Evolutionary conservation across 2,888 invertebrate species (phyloP).

Genomic region (Paralinhomoeus sp.): DNA sequence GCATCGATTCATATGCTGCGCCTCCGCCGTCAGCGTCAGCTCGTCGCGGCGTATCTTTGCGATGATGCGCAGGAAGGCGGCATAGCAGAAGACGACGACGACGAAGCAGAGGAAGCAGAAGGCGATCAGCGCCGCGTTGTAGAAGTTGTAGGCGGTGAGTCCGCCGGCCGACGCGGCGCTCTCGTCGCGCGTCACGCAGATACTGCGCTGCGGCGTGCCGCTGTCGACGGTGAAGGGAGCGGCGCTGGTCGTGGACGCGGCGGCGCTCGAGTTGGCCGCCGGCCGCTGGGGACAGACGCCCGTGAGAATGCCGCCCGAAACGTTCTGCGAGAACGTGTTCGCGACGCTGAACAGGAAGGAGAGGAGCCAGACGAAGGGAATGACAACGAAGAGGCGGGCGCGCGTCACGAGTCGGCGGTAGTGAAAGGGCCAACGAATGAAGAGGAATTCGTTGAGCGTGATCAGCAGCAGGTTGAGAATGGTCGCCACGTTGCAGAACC

Average conservation of each 20-base stretch:
- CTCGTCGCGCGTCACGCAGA: neutral
- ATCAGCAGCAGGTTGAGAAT: constrained; percentile 16
- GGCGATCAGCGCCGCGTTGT: constrained; percentile 4
- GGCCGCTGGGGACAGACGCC: neutral
- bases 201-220: too few species aligned
- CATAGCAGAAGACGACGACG: constrained; percentile 12
- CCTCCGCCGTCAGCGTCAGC: too few species aligned
- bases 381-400: constrained; percentile 3
- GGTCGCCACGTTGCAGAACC: constrained; percentile 12
- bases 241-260: neutral
- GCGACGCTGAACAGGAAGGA: constrained; percentile 2
- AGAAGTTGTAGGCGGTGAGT: neutral
- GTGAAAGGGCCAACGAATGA: constrained; percentile 13
- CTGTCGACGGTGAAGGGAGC: too few species aligned
- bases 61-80: constrained; percentile 9
- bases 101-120: constrained; percentile 13
- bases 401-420: constrained; percentile 12
- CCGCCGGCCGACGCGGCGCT: too few species aligned
- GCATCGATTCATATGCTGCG: too few species aligned
- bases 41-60: too few species aligned
- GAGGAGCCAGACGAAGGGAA: constrained; percentile 4
- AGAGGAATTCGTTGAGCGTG: constrained; percentile 16
- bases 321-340: neutral
- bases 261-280: neutral
- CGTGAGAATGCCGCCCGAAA: neutral